A percentile compares a stretch with the other conserved stretches of the same genome.
Evolutionary conservation across 2,888 invertebrate species (phyloP).

Genomic region (Scaeva pyrastri): DNA sequence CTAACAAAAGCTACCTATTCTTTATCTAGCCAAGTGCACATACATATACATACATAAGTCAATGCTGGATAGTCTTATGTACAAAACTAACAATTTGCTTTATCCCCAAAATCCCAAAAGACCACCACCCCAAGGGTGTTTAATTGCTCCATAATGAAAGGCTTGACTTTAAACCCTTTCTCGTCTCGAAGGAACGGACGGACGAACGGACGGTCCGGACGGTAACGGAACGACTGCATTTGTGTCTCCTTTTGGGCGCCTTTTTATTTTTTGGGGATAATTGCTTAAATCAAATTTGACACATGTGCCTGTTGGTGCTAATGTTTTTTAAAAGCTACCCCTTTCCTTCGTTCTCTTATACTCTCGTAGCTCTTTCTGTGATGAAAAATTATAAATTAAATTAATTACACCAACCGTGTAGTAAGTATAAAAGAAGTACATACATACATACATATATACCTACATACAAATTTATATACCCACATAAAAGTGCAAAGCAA

Average conservation of each 20-base stretch:
- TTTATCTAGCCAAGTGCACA: not conserved
- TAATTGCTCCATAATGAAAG: constrained; percentile 73
- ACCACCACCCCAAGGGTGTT: constrained; percentile 33
- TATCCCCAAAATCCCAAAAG: constrained; percentile 25
- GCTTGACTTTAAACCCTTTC: constrained; percentile 67
- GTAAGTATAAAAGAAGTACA: constrained; percentile 7
- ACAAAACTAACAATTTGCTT: constrained; percentile 72
- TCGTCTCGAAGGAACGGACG: too few species aligned
- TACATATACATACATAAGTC: too few species aligned
- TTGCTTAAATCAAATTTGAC: constrained; percentile 75
- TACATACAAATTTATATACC: constrained; percentile 35
- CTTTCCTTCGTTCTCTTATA: constrained; percentile 11
- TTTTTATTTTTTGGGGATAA: constrained; percentile 63
- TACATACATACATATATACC: not conserved
- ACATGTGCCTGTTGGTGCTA: constrained; percentile 73
- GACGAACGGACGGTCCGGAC: too few species aligned
- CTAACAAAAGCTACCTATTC: constrained; percentile 3
- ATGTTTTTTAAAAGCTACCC: constrained; percentile 67
- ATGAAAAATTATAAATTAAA: constrained; percentile 74
- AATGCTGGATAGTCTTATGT: constrained; percentile 23
- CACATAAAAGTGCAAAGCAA: constrained; percentile 56
- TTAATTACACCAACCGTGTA: constrained; percentile 72
- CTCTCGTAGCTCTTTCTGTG: constrained; percentile 7
- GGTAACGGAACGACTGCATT: constrained; percentile 54
- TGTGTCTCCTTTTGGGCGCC: constrained; percentile 28